Evolutionary conservation across 1,140 invertebrate genomes (phyloP), one percentile per base, ranked within the genome.

Genomic region (Drosophila ambigua): DNA sequence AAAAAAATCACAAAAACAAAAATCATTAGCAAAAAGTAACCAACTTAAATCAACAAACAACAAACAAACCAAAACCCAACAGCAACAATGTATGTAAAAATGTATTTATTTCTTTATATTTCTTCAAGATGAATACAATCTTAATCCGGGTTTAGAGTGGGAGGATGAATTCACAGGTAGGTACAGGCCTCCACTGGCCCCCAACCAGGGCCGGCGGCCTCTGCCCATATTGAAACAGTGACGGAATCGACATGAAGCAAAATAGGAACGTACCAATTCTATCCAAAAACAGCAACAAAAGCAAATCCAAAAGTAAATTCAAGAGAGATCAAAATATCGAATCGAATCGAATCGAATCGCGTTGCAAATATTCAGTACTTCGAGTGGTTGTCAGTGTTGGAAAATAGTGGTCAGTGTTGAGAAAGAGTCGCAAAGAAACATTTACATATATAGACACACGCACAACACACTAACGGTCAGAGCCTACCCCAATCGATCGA

Each of bases 101-200:
- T 84, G 79, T 94, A 94, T 95, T 95, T 95, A 95, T 94, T 94
- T 95, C 79, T 88, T 89, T 88, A 89, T 88, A 88, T 88, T 89
- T 94, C 96, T 93, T 95, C 95, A 97, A 98, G 97, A 98, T 95
- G 97, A 98, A 95, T 98, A 98, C 97, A 98, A 98, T 97, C 96
- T 98, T 96, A 98, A 98, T 95, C 97, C 97, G 94, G 97, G 97
- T 96, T 98, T 99, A 98, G 98, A 99, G 95, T 99, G 98, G 98
- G 98, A 99, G 95, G 98, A 99, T 97, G 98, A 99, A 94, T 99
- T 99, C 94, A 97, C 97, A 98, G 97, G 97, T 98, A 98, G 96
- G 97, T 97, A 94, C 82, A 88, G 79, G 93, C 93, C 93, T 91
- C 68, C 65, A 52, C 31, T 31, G 8, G 31, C 45, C 67, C 65